phyloP scores from a whole-genome alignment of 2,888 invertebrate genomes.

The Lycocerus yunnanus region DNA sequence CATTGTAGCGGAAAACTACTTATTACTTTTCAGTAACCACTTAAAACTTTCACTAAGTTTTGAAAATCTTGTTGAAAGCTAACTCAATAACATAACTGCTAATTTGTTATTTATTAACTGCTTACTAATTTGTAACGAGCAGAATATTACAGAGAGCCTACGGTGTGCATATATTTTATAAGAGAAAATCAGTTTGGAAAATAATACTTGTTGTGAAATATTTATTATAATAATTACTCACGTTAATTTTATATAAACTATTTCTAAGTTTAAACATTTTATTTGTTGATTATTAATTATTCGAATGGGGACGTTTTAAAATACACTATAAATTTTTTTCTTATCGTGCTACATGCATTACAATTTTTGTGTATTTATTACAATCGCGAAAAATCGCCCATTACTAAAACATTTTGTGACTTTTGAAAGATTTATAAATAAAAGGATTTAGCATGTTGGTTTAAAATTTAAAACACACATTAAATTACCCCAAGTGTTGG shows the following conservation, averaged over 20 bases:
- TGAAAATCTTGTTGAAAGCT: neutral
- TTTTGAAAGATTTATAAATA: neutral
- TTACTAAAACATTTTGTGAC: neutral
- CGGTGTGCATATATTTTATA: neutral
- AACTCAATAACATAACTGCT: neutral
- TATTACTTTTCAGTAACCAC: neutral
- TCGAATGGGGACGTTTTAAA: neutral
- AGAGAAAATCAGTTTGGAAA: neutral
- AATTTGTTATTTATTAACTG: neutral
- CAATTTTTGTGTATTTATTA: neutral
- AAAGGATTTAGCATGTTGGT: conserved; percentile 3
- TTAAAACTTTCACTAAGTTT: neutral
- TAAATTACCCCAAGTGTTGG: conserved; percentile 14
- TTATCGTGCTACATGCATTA: neutral
- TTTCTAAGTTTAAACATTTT: neutral
- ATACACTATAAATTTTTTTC: neutral
- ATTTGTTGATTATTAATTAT: neutral
- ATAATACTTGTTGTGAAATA: no score
- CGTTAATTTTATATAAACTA: no score
- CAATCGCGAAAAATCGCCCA: neutral
- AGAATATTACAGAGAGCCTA: neutral
- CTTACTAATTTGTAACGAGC: neutral
- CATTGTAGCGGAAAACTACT: neutral
- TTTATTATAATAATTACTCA: no score
- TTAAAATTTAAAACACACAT: conserved; percentile 7